Percentiles rank a stretch among this genome's conserved stretches.
Conservation (phyloP, 2,888 invertebrate genomes). For the Pachliopta kotzebuea region DNA sequence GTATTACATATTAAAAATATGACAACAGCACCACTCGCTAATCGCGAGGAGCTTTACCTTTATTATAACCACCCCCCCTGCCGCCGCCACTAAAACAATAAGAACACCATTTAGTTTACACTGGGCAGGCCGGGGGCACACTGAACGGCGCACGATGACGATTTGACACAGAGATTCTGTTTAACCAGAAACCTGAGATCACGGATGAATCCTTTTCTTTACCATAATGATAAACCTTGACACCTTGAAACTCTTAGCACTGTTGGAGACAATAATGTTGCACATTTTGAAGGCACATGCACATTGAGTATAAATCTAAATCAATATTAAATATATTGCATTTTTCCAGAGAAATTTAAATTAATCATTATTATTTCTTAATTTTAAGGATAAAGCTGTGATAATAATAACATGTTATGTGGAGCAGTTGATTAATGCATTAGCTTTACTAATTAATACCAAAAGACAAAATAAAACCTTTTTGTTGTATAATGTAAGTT, state of each 20-base stretch:
- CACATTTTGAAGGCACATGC: conserved; percentile 48
- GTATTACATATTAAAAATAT: conserved; percentile 75
- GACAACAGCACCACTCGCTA: conserved; percentile 88
- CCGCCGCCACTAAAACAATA: conserved; percentile 97
- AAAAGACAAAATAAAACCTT: not conserved
- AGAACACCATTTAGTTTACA: conserved; percentile 87
- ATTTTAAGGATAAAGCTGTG: not conserved
- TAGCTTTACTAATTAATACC: not conserved
- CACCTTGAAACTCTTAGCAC: conserved; percentile 77
- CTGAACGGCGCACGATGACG: conserved; percentile 79
- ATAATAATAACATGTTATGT: not conserved
- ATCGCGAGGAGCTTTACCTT: conserved; percentile 95
- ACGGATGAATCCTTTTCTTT: conserved; percentile 80
- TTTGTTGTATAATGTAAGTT: not conserved
- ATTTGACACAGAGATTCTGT: conserved; percentile 73
- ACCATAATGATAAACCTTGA: conserved; percentile 74
- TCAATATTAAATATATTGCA: not conserved
- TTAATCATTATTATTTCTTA: not conserved
- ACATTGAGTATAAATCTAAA: conserved; percentile 37
- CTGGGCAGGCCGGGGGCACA: conserved; percentile 80
- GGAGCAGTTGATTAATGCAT: not conserved
- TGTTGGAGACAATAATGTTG: conserved; percentile 59
- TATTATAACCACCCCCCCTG: conserved; percentile 97
- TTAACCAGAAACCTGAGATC: conserved; percentile 74
- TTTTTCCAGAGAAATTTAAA: not conserved